Base-by-base conservation (phyloP, 2,113 vertebrate species). In the Oophaga pumilio region DNA sequence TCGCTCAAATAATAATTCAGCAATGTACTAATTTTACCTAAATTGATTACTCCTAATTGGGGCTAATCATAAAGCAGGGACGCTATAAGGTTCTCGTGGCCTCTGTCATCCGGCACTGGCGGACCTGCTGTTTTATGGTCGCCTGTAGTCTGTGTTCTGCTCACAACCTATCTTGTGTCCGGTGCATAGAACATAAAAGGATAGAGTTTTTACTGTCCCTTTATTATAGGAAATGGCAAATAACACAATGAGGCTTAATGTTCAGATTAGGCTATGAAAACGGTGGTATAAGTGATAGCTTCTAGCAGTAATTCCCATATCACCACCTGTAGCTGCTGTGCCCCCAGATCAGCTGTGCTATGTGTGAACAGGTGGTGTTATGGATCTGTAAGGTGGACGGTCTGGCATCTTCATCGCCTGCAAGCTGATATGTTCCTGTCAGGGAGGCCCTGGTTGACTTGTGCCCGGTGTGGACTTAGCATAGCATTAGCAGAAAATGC, bases 341-440 rank as follows among this genome's bases (percentile, higher is more conserved):
- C 18, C 28, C 80, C 18, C 12, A 66, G 59, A 43, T 82, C 60
- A 66, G 28, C 80, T 15, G 59, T 50, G 80, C 80, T 66, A 82
- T 49, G 59, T 82, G 80, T 17, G 80, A 82, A 82, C 80, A 82
- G 80, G 28, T 66, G 80, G 59, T 82, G 80, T 50, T 12, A 82
- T 82, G 33, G 60, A 82, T 82, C 80, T 24, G 18, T 50, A 12
- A 66, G 80, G 62, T 18, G 80, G 60, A 82, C 28, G 22, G 57
- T 22, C 78, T 62, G 78, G 56, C 33, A 43, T 82, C 80, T 24
- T 49, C 80, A 62, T 20, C 20, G 43, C 78, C 80, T 82, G 80
- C 80, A 82, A 82, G 28, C 11, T 43, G 80, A 82, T 82, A 57
- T 56, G 24, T 79, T 17, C 76, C 53, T 79, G 53, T 56, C n/a